Percentiles rank a stretch among this genome's conserved stretches.
These are phyloP conservation scores for Smittia aterrima DNA, from an alignment of 2,888 invertebrate genomes.

Conservation along the genomic window DNA sequence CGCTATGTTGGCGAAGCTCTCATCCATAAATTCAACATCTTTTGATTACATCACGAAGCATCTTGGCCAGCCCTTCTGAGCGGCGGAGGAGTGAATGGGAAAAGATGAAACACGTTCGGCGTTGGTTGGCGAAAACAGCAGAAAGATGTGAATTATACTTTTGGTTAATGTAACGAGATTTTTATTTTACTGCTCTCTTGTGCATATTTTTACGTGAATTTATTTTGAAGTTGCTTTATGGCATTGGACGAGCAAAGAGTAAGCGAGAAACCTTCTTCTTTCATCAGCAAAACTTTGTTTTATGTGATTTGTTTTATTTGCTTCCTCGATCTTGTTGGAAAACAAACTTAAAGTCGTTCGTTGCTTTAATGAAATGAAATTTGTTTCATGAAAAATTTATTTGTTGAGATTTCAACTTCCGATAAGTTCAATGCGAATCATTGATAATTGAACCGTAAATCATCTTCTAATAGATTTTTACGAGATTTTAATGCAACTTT, in stretches of 20 bases:
- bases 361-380: neutral
- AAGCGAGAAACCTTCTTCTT: neutral
- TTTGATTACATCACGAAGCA: slow-evolving; percentile 42
- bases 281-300: slow-evolving; percentile 4
- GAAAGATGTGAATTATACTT: slow-evolving; percentile 39
- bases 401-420: neutral
- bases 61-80: neutral
- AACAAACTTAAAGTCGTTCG: neutral
- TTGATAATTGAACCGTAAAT: slow-evolving; percentile 43
- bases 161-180: slow-evolving; percentile 42
- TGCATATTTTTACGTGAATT: slow-evolving; percentile 42
- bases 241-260: neutral
- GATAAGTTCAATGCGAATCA: neutral
- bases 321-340: neutral
- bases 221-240: slow-evolving; percentile 26
- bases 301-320: neutral
- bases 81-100: neutral
- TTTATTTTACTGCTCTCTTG: slow-evolving; percentile 41
- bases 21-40: slow-evolving; percentile 35
- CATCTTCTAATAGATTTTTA: slow-evolving; percentile 46
- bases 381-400: neutral
- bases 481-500: slow-evolving; percentile 45
- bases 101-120: slow-evolving; percentile 35
- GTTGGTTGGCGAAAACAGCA: slow-evolving; percentile 17
- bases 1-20: neutral